Evolutionary conservation across 2,113 vertebrate genomes (phyloP).

Genomic region (Solea solea): DNA sequence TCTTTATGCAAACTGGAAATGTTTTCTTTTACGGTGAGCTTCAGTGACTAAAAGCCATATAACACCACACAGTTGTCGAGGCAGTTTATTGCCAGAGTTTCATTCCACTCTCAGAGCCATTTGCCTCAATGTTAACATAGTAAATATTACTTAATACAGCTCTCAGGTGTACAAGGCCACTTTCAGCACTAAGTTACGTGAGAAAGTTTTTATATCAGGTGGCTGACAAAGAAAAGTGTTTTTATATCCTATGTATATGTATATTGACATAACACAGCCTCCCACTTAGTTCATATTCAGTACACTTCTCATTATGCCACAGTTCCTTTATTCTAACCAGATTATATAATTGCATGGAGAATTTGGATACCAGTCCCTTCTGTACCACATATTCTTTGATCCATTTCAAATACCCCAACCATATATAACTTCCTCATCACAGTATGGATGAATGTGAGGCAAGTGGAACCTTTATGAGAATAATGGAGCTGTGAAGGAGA

Average conservation of each 20-base stretch:
- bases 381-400: neutral
- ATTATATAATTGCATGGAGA: neutral
- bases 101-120: neutral
- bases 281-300: neutral
- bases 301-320: neutral
- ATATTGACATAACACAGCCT: too few relatives aligned
- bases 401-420: neutral
- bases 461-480: conserved; percentile 1
- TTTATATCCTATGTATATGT: neutral
- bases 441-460: neutral
- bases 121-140: neutral
- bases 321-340: neutral
- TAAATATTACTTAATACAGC: conserved; percentile 3
- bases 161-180: neutral
- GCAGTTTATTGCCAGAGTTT: neutral
- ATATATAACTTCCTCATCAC: neutral
- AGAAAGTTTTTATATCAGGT: neutral
- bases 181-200: neutral
- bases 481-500: neutral
- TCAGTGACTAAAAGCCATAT: too few relatives aligned
- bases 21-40: neutral
- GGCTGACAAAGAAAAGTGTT: neutral
- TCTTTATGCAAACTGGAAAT: too few relatives aligned
- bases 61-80: too few relatives aligned
- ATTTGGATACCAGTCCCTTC: neutral